Evolutionary conservation across 2,888 invertebrate species (phyloP).

Genomic region (Hylaea fasciaria): DNA sequence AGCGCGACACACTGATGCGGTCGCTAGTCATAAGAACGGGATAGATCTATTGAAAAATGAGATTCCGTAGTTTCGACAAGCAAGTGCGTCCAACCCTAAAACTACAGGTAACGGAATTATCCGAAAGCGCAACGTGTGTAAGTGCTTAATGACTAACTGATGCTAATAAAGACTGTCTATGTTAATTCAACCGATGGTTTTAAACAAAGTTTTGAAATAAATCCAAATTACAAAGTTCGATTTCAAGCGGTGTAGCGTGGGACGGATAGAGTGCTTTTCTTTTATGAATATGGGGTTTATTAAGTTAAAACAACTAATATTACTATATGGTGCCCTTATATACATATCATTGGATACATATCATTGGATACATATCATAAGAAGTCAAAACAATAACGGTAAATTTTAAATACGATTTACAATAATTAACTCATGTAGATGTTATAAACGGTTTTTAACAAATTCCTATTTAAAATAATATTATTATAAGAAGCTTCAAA

Average conservation of each 20-base stretch:
- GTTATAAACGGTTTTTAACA: background rate
- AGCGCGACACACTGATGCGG: too few species aligned
- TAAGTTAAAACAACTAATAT: background rate
- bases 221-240: constrained; percentile 43
- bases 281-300: background rate
- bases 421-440: background rate
- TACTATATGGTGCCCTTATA: too few species aligned
- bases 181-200: constrained; percentile 47
- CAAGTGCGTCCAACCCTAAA: background rate
- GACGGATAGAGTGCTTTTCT: constrained; percentile 27
- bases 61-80: too few species aligned
- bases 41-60: too few species aligned
- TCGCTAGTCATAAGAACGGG: too few species aligned
- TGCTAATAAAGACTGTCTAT: constrained; percentile 38
- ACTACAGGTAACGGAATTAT: constrained; percentile 14
- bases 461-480: background rate
- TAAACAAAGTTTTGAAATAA: constrained; percentile 42
- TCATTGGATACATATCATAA: too few species aligned
- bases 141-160: constrained; percentile 34
- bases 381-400: too few species aligned
- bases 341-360: too few species aligned
- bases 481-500: background rate
- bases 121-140: constrained; percentile 37
- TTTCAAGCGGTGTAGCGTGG: constrained; percentile 45
- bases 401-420: too few species aligned